Base-by-base conservation (phyloP, 2,113 vertebrate species). In the Panthera tigris region DNA sequence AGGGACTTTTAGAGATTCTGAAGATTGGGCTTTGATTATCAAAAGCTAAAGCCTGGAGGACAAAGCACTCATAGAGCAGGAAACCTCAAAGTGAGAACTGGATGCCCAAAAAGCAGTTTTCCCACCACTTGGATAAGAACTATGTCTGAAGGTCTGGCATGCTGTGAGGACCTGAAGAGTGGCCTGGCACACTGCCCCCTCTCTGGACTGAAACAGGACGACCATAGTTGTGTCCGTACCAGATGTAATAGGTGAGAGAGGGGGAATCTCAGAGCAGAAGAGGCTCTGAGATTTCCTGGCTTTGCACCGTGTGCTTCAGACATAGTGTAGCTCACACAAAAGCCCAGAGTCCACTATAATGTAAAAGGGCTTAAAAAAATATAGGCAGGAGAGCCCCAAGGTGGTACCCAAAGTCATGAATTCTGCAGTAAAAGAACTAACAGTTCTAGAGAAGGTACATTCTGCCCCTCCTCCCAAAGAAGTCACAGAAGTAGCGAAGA, bases 41-140 rank as follows among this genome's bases (percentile, higher is more conserved):
- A 88, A 93, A 96, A 93, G 15, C 36, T 25, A 93, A 80, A 91
- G 57, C 65, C 63, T 85, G 19, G 25, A 89, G 31, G 45, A 93
- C 90, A 96, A 90, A 85, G 68, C 11, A 50, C 36, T 66, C 36
- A 41, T 31, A 65, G 65, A 93, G 10, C 4, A 15, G 57, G 76
- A 92, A 92, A 86, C 2, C 55, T 86, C 71, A 21, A 41, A 92
- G 71, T 78, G 29, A 36, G n/a, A 94, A 65, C 10, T 3, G 13
- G 25, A 41, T 41, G 6, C 45, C 71, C 50, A 61, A 85, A 66
- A 48, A 82, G 25, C 36, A 69, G 2, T 9, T 83, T 57, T 39
- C 39, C 52, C 29, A 61, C 39, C 36, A 63, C 3, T 50, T 93
- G 45, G 23, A 33, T 76, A 78, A 86, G 52, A 81, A 25, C 63